Base-by-base conservation (phyloP, 2,113 vertebrate species). In the Caretta caretta region DNA sequence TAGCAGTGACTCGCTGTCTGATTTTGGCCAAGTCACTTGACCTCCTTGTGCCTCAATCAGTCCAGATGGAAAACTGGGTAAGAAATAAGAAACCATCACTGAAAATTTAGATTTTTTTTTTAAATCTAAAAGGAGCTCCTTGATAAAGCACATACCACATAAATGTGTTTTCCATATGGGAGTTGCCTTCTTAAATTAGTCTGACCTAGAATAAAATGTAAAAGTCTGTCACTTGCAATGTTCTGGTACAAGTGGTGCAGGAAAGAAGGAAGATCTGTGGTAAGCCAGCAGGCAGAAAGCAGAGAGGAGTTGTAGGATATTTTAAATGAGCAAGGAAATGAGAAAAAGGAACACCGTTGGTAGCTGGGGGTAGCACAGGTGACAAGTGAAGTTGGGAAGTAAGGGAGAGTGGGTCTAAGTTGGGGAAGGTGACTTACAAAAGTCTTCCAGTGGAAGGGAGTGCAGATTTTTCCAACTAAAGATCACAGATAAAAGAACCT, bases 151-250 rank as follows among this genome's bases (percentile, higher is more conserved):
- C 95, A 65, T 89, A 91, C 94, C 87, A 93, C 91, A 92, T 93
- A 93, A 96, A 97, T 96, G 92, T 95, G 95, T 96, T 97, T 96
- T 95, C 97, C 96, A 96, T 95, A 96, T 96, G 95, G 94, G 95
- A 95, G 75, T 76, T 93, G 65, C 95, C 93, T 91, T 97, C 84
- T 80, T 87, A 51, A 93, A 90, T 83, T 88, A 38, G 65, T 35
- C 65, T 38, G n/a, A 10, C 65, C 65, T 22, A 75, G 87, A 97
- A 96, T 94, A 95, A 95, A 97, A 93, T 0, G 24, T 94, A 97
- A 97, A 97, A 87, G 90, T 54, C 86, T 92, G 90, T 91, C 93
- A 97, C 8, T 96, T 92, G 81, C 38, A 92, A 92, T 86, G 57
- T 97, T 79, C 90, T 90, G 94, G 92, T 79, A 79, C 49, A 95